Base-by-base conservation (phyloP, 2,113 vertebrate species). In the Chaenocephalus aceratus region DNA sequence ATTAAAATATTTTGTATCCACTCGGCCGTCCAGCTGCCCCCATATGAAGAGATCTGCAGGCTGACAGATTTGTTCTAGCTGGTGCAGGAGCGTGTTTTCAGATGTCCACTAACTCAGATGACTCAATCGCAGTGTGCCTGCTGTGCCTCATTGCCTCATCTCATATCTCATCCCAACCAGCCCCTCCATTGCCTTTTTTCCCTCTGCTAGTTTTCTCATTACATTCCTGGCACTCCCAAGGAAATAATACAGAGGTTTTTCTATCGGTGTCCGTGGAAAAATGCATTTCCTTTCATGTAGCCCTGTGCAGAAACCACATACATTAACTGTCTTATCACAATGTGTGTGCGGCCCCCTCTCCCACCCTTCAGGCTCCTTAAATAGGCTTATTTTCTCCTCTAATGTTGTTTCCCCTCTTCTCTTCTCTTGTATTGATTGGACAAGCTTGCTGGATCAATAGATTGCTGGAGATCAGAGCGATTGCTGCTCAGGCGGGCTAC, bases 401-500 rank as follows among this genome's bases (percentile, higher is more conserved):
- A 92, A 88, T 93, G 87, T 92, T 93, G 92, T 93, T 93, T 92
- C 88, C 90, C 77, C 79, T 84, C 71, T 86, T 85, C 82, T 89
- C 77, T 88, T 89, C 77, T 90, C 89, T 84, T 69, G 70, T 91
- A 94, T 94, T 85, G 93, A 94, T 94, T 88, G 88, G 89, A 92
- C 92, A 92, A 88, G 78, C 84, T 81, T 1, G 30, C 62, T 16
- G 60, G 86, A 93, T 95, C 92, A 88, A 94, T 95, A 93, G 90
- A 93, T 93, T 89, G 91, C 87, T 93, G 93, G 93, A 94, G 92
- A 94, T 94, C 89, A 94, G 84, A 86, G 87, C 45, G 72, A 89
- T 89, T 90, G 77, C 82, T 63, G 85, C 76, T 82, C 73, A 44
- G 82, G 79, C 72, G 72, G 84, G 75, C 87, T 67, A 77, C 78